Conservation (phyloP, 2,888 invertebrate species). For the Brenthis hecate region DNA sequence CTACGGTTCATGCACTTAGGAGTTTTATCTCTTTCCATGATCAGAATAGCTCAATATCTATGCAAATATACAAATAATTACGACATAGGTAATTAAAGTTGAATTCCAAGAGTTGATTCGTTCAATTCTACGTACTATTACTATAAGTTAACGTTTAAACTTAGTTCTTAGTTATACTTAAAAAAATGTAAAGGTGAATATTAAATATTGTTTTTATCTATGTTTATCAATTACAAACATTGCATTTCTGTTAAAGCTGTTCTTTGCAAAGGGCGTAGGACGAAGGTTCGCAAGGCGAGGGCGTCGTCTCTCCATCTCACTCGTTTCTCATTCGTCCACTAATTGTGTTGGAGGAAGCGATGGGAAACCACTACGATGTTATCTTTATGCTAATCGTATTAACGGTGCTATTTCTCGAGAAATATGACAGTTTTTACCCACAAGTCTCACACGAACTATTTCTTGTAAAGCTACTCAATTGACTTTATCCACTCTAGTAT, state of each 20-base stretch:
- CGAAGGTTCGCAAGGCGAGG: slow-evolving; percentile 28
- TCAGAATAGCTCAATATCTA: no score
- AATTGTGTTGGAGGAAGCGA: slow-evolving; percentile 33
- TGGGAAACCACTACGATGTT: slow-evolving; percentile 16
- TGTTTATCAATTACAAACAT: background rate
- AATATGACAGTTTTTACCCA: background rate
- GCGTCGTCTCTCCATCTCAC: slow-evolving; percentile 21
- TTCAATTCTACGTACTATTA: no score
- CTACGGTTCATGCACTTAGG: no score
- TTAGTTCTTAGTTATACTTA: no score
- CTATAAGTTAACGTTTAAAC: no score
- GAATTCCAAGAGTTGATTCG: no score
- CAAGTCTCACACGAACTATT: background rate
- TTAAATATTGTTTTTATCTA: no score
- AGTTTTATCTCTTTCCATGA: no score
- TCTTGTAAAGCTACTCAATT: background rate
- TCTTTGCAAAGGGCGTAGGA: slow-evolving; percentile 36
- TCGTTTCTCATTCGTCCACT: slow-evolving; percentile 27
- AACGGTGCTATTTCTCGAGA: background rate
- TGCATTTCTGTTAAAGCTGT: slow-evolving; percentile 12
- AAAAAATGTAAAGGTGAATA: no score
- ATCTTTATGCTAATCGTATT: slow-evolving; percentile 28
- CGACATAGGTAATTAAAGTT: no score
- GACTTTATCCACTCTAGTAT: background rate
- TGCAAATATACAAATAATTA: no score